Evolutionary conservation across 1,140 invertebrate genomes (phyloP).

Genomic region (Helicorthomorpha holstii): DNA sequence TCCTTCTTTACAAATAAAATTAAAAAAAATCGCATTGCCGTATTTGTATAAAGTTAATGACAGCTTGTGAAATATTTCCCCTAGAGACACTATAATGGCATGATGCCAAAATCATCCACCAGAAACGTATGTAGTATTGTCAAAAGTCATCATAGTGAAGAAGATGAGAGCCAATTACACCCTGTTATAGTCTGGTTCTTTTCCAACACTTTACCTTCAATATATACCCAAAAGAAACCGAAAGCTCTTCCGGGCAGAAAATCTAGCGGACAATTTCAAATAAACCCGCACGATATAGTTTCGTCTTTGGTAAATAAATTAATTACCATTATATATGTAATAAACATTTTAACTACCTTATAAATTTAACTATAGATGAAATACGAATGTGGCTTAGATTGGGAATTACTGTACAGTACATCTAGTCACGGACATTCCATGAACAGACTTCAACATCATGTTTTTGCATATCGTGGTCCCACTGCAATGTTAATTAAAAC

Average conservation of each 20-base stretch:
- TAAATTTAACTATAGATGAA: not conserved
- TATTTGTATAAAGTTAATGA: too few relatives aligned
- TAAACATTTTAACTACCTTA: too few relatives aligned
- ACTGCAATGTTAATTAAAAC: constrained; percentile 56
- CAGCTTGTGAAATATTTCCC: too few relatives aligned
- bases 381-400: not conserved
- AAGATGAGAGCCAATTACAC: not conserved
- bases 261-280: not conserved
- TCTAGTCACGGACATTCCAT: not conserved
- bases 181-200: not conserved
- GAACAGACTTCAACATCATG: constrained; percentile 55
- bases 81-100: too few relatives aligned
- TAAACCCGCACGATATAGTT: not conserved
- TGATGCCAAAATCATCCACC: too few relatives aligned
- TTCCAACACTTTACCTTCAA: not conserved
- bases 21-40: too few relatives aligned
- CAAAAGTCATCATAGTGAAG: not conserved
- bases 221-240: not conserved
- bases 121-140: not conserved
- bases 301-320: not conserved
- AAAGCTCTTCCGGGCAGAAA: not conserved
- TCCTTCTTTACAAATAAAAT: too few relatives aligned
- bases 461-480: constrained; percentile 64
- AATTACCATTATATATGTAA: too few relatives aligned
- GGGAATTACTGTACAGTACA: not conserved